These are phyloP conservation scores for Scaptomyza caliginosa DNA, from an alignment of 2,888 invertebrate genomes.

Conservation along the genomic window DNA sequence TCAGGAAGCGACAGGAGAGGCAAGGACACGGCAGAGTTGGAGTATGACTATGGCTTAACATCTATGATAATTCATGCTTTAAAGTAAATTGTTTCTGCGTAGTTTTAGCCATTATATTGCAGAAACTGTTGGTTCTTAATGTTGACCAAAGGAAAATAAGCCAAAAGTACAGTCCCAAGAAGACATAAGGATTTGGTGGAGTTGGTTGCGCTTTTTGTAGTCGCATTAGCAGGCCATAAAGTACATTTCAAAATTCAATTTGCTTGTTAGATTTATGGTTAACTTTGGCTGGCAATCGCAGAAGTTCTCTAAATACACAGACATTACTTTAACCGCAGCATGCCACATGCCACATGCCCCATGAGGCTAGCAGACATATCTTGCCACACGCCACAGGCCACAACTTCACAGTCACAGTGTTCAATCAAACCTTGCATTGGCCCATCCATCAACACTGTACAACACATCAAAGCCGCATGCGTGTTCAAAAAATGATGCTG, in stretches of 20 bases:
- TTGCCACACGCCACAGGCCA: slow-evolving; percentile 17
- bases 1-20: slow-evolving; percentile 8
- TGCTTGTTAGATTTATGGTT: slow-evolving; percentile 50
- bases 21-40: slow-evolving; percentile 6
- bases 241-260: slow-evolving; percentile 50
- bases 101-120: slow-evolving; percentile 53
- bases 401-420: slow-evolving; percentile 36
- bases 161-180: background rate
- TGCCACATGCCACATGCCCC: background rate
- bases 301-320: slow-evolving; percentile 28
- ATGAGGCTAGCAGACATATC: background rate
- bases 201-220: slow-evolving; percentile 8
- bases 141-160: background rate
- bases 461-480: slow-evolving; percentile 66
- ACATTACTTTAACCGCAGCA: slow-evolving; percentile 20
- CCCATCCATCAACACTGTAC: slow-evolving; percentile 63
- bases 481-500: slow-evolving; percentile 45
- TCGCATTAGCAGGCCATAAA: slow-evolving; percentile 38
- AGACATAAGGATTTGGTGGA: background rate
- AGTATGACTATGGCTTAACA: slow-evolving; percentile 14
- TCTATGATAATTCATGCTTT: slow-evolving; percentile 66
- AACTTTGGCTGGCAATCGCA: slow-evolving; percentile 32
- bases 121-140: too few relatives aligned
- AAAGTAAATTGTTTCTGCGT: slow-evolving; percentile 71
- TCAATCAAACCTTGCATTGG: slow-evolving; percentile 72